These are phyloP conservation scores for Noctua fimbriata DNA, from an alignment of 2,888 invertebrate genomes.

Conservation along the genomic window DNA sequence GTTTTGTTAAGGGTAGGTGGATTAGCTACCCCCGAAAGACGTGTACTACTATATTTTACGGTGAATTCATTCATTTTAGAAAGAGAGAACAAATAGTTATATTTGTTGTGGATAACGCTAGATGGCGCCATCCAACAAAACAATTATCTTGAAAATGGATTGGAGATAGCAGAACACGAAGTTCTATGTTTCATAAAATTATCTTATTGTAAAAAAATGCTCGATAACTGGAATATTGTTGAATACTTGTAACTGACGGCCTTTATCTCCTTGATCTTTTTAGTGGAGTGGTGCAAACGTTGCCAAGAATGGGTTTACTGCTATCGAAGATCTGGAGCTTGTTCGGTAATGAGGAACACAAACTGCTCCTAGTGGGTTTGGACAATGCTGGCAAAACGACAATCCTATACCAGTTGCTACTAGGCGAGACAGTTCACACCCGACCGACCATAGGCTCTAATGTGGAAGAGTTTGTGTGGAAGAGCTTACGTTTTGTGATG, in stretches of 20 bases:
- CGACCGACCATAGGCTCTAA: constrained; percentile 99
- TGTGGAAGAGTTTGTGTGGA: constrained; percentile 99
- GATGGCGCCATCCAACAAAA: constrained; percentile 43
- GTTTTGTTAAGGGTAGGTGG: constrained; percentile 14
- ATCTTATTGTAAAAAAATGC: neutral
- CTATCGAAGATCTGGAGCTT: constrained; percentile 98
- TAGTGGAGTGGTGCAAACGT: constrained; percentile 61
- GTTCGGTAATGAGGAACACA: constrained; percentile 99
- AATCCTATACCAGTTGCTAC: constrained; percentile 98
- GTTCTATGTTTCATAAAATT: constrained; percentile 16
- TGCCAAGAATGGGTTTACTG: constrained; percentile 94
- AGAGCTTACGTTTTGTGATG: constrained; percentile 99
- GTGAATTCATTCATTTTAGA: constrained; percentile 44
- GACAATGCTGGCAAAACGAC: constrained; percentile 99
- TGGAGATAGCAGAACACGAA: constrained; percentile 35
- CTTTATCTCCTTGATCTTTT: constrained; percentile 59
- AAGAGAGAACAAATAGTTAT: constrained; percentile 40
- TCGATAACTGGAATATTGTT: constrained; percentile 2
- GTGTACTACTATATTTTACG: constrained; percentile 31
- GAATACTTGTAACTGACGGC: constrained; percentile 81
- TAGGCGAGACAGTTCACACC: constrained; percentile 99
- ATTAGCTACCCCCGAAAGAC: neutral
- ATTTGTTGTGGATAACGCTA: constrained; percentile 9
- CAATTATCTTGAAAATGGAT: constrained; percentile 20
- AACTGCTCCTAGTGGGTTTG: constrained; percentile 98